phyloP scores from a whole-genome alignment of 1,140 invertebrate genomes.

The Penaeus indicus region DNA sequence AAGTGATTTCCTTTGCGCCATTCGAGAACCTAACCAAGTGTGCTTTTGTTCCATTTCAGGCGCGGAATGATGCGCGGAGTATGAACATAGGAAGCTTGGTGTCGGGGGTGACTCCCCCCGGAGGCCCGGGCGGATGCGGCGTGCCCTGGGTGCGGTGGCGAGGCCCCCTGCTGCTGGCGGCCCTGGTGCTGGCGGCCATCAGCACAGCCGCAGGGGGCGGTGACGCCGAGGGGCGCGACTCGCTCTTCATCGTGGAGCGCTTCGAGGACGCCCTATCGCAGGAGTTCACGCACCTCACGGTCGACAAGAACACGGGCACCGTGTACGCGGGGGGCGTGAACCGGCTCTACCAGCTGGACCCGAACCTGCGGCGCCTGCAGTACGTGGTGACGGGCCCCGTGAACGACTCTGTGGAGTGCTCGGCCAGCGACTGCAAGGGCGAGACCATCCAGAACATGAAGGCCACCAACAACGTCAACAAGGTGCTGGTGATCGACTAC shows the following conservation, averaged over 20 bases:
- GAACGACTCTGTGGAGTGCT: constrained; percentile 90
- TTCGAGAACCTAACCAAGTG: not conserved
- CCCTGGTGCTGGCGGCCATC: constrained; percentile 11
- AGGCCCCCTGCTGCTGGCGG: constrained; percentile 24
- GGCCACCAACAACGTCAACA: constrained; percentile 94
- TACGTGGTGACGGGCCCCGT: constrained; percentile 89
- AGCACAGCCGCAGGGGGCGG: constrained; percentile 20
- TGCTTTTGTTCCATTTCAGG: constrained; percentile 42
- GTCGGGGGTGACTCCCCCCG: constrained; percentile 42
- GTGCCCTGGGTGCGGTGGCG: constrained; percentile 50
- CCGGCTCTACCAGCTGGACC: constrained; percentile 90
- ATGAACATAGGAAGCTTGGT: constrained; percentile 48
- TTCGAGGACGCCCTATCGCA: constrained; percentile 61
- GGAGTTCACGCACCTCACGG: constrained; percentile 83
- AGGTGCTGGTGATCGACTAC: constrained; percentile 95
- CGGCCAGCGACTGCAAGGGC: constrained; percentile 76
- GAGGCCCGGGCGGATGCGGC: constrained; percentile 38
- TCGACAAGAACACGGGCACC: constrained; percentile 91
- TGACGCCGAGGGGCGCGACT: constrained; percentile 51
- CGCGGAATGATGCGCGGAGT: constrained; percentile 43
- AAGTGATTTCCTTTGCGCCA: not conserved
- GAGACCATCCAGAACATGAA: constrained; percentile 75
- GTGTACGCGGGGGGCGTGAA: constrained; percentile 96
- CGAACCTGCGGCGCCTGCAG: constrained; percentile 84
- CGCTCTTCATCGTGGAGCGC: constrained; percentile 64